Base-by-base conservation (phyloP, 2,797 vertebrate species). In the Menidia menidia region DNA sequence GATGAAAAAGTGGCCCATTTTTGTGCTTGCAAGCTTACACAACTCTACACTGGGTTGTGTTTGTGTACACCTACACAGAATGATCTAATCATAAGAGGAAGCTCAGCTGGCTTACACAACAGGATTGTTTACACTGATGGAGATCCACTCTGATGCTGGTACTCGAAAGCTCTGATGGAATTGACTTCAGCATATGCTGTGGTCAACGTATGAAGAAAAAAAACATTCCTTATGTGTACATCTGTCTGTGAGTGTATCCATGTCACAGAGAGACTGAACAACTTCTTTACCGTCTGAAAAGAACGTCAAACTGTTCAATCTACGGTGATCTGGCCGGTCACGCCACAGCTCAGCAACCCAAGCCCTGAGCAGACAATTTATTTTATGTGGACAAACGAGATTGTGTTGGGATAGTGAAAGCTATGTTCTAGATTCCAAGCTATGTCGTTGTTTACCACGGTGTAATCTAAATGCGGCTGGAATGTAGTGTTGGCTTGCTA, bases 21-120 rank as follows among this genome's bases (percentile, higher is more conserved):
- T 80, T 81, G 82, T 87, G 94, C 94, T 95, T 96, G 95, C 95
- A 92, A 89, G 82, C 87, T 92, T 92, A 90, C 83, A 91, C 89
- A 92, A 90, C 90, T 84, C 87, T 73, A 84, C 85, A 86, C 82
- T 31, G 77, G 69, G 75, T 88, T 83, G 82, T 87, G 87, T 91
- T 90, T 92, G 88, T 92, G 87, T 73, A 90, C 90, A 91, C 92
- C 90, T 91, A 89, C 90, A 88, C 91, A 85, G 74, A 76, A 85
- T 88, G 88, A 92, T 90, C 85, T 91, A 84, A 92, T 93, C 86
- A 83, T 77, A 82, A 90, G 84, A 92, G 87, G 87, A 91, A 89
- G 85, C 83, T 88, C 73, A 81, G 85, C 80, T 87, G 84, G 82
- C 87, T 92, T 90, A 92, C 87, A 90, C 88, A 93, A 92, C 88